These are phyloP conservation scores for Drosophila pseudotalamancana DNA, from an alignment of 2,888 invertebrate genomes.

Conservation along the genomic window DNA sequence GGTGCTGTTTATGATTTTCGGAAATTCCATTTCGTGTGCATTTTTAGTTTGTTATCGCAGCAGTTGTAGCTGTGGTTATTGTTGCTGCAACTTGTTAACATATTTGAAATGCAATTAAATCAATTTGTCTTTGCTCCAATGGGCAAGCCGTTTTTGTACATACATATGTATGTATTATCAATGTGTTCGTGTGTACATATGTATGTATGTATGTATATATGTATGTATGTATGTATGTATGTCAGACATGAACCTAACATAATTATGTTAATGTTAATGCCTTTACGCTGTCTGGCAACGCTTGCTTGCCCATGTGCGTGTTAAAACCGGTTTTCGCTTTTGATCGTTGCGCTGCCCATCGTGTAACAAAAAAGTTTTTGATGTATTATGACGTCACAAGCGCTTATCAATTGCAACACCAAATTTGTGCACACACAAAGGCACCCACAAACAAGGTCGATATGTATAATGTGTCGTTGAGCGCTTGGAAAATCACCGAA, in stretches of 20 bases:
- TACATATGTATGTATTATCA: constrained; percentile 1
- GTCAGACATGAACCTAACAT: constrained; percentile 25
- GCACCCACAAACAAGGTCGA: background rate
- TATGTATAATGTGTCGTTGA: background rate
- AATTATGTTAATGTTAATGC: constrained; percentile 44
- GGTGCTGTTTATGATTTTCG: constrained; percentile 74
- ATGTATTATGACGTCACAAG: constrained; percentile 54
- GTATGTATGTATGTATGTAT: background rate
- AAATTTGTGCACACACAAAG: constrained; percentile 9
- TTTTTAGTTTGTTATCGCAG: constrained; percentile 56
- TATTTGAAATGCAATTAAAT: constrained; percentile 64
- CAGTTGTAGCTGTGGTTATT: constrained; percentile 18
- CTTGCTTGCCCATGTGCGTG: constrained; percentile 43
- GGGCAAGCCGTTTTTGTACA: constrained; percentile 16
- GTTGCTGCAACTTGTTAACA: constrained; percentile 47
- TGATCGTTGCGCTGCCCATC: constrained; percentile 21
- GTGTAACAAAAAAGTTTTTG: constrained; percentile 1
- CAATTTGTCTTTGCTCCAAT: constrained; percentile 57
- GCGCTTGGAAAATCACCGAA: constrained; percentile 21
- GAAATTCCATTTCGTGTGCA: constrained; percentile 71
- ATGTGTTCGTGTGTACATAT: constrained; percentile 1
- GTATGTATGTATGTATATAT: background rate
- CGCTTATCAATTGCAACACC: constrained; percentile 42
- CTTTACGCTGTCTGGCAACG: constrained; percentile 46
- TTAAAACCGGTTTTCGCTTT: constrained; percentile 47